phyloP scores from a whole-genome alignment of 1,140 invertebrate species.

The Oryctes rhinoceros region DNA sequence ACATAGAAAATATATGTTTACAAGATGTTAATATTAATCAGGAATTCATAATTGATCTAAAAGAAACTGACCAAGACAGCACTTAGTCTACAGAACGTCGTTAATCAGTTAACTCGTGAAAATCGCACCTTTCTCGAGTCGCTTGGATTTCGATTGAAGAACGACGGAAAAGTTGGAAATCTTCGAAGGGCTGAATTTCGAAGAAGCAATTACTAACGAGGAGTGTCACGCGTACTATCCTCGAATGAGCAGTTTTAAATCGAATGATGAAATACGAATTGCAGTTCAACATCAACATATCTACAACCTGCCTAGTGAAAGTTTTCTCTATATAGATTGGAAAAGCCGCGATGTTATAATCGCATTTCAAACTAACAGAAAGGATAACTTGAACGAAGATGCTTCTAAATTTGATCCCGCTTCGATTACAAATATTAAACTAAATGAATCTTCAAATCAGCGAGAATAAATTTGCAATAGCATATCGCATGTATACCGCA shows the following conservation, averaged over 20 bases:
- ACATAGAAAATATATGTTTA: no score
- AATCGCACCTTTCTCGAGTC: no score
- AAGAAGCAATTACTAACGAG: slow-evolving; percentile 22
- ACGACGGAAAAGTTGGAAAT: slow-evolving; percentile 25
- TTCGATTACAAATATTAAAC: slow-evolving; percentile 37
- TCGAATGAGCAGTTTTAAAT: background rate
- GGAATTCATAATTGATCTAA: no score
- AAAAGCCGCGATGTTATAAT: no score
- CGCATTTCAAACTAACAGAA: slow-evolving; percentile 39
- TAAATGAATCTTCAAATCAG: slow-evolving; percentile 37
- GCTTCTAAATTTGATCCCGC: slow-evolving; percentile 43
- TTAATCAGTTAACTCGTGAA: no score
- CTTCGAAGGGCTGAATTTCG: slow-evolving; percentile 18
- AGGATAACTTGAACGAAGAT: slow-evolving; percentile 39
- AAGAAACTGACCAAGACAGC: no score
- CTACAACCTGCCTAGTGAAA: background rate
- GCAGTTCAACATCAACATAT: slow-evolving; percentile 32
- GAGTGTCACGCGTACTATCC: slow-evolving; percentile 32
- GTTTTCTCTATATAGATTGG: slow-evolving; percentile 39
- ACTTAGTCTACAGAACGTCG: no score
- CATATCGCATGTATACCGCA: no score
- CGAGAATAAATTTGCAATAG: slow-evolving; percentile 31
- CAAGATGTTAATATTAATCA: no score
- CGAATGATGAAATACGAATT: no score
- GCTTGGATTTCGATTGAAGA: slow-evolving; percentile 16